Conservation (phyloP, 2,797 vertebrate species). For the Hirundo rustica region DNA sequence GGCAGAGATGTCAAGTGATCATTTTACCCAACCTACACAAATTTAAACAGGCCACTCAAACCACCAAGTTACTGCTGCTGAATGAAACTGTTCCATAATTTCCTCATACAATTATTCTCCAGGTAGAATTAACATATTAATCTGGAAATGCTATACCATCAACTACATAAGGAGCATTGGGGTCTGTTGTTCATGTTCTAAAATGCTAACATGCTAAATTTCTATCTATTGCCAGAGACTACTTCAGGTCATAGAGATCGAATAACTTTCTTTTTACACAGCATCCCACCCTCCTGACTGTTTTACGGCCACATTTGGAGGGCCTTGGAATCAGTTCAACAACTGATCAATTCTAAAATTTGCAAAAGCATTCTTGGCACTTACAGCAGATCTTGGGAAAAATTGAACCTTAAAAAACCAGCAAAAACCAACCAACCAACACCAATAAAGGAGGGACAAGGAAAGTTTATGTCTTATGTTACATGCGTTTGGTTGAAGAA, state of each 20-base stretch:
- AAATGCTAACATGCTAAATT: not conserved
- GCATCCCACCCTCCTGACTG: not conserved
- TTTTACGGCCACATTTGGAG: not conserved
- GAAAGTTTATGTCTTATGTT: not conserved
- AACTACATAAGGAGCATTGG: not conserved
- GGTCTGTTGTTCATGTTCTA: not conserved
- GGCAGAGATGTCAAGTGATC: not conserved
- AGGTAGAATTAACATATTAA: not conserved
- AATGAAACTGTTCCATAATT: not conserved
- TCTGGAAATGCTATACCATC: not conserved
- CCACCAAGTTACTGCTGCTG: not conserved
- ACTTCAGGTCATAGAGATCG: not conserved
- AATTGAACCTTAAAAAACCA: not conserved
- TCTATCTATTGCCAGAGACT: not conserved
- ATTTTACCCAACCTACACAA: not conserved
- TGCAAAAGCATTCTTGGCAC: not conserved
- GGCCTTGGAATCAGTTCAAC: not conserved
- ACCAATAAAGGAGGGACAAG: not conserved
- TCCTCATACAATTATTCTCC: not conserved
- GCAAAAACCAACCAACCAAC: not conserved
- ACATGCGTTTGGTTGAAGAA: not conserved
- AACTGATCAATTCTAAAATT: not conserved
- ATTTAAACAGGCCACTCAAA: not conserved
- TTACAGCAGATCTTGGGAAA: not conserved
- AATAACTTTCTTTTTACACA: not conserved